These are phyloP conservation scores for Kryphioiulus occultus DNA, from an alignment of 2,888 invertebrate genomes.

Conservation along the genomic window DNA sequence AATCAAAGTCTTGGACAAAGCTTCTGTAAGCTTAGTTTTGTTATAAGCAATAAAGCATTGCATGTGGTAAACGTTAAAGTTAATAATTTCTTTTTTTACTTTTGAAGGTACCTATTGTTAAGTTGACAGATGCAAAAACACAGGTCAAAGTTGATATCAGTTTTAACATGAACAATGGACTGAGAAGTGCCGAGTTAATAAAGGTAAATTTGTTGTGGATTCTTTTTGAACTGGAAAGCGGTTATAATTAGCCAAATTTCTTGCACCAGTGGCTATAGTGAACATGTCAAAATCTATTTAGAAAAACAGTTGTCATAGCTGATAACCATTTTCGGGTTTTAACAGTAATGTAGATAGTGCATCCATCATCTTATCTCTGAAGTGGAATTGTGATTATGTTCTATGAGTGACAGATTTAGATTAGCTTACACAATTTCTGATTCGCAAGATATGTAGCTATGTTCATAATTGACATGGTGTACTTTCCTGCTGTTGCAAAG, in stretches of 20 bases:
- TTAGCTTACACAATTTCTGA: background rate
- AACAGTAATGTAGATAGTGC: background rate
- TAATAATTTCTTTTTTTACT: background rate
- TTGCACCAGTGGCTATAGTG: background rate
- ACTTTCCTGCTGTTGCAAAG: too few species aligned
- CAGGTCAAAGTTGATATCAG: slow-evolving; percentile 98
- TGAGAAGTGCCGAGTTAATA: slow-evolving; percentile 94
- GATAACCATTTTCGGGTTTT: background rate
- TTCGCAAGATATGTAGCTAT: background rate
- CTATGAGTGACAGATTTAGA: background rate
- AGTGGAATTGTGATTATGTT: background rate
- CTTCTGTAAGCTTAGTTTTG: slow-evolving; percentile 73
- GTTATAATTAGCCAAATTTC: background rate
- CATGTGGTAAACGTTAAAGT: background rate
- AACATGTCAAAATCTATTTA: background rate
- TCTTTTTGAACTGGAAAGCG: background rate
- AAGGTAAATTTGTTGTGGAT: slow-evolving; percentile 65
- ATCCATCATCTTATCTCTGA: background rate
- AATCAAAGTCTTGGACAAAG: slow-evolving; percentile 96
- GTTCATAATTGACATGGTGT: too few species aligned
- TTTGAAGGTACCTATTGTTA: slow-evolving; percentile 87
- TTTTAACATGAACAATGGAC: slow-evolving; percentile 98
- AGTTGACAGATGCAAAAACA: slow-evolving; percentile 85
- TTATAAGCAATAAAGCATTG: background rate
- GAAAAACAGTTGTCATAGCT: slow-evolving; percentile 22